Base-by-base conservation (phyloP, 1,140 invertebrate species). In the Drosophila leontia region DNA sequence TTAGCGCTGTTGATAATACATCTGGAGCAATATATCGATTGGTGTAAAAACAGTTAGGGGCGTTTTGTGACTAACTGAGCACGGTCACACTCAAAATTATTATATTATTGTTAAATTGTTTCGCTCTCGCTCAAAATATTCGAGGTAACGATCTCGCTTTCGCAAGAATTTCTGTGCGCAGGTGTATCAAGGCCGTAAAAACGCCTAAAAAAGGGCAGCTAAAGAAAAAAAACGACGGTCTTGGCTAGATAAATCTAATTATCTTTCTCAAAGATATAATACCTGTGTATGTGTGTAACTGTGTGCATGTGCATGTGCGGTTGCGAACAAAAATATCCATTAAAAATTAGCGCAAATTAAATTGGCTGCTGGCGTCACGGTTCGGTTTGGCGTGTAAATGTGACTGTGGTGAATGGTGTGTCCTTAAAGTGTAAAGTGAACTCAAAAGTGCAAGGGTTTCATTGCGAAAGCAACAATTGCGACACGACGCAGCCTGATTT, bases 131-230 rank as follows among this genome's bases (percentile, higher is more conserved):
- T 67, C 23, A 47, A 13, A 64, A 39, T 39, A 63, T 70, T 47
- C 35, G 63, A 67, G 67, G 67, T 55, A 68, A 55, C 48, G 37
- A 26, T 47, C 32, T 8, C 17, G n/a, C 44, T 48, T 68, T 68
- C 67, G 62, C 45, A 68, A 55, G 48, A 56, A 68, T 45, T 35
- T 44, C 44, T 70, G 39, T 45, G 48, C 34, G 48, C 48, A 68
- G 48, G 67, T 70, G 48, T 68, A 42, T 32, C 35, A 29, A 37
- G 48, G n/a, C 64, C 29, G 34, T 23, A 32, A 53, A 17, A 79
- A 64, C 56, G 57, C 19, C 60, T 64, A 60, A 70, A 68, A 63
- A 75, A 60, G 57, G 63, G 75, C 70, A 69, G 64, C 17, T 19
- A 23, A n/a, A n/a, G 17, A 35, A 50, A 17, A 26, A 29, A 29